Evolutionary conservation across 1,140 invertebrate species (phyloP).

Genomic region (Anadara kagoshimensis): DNA sequence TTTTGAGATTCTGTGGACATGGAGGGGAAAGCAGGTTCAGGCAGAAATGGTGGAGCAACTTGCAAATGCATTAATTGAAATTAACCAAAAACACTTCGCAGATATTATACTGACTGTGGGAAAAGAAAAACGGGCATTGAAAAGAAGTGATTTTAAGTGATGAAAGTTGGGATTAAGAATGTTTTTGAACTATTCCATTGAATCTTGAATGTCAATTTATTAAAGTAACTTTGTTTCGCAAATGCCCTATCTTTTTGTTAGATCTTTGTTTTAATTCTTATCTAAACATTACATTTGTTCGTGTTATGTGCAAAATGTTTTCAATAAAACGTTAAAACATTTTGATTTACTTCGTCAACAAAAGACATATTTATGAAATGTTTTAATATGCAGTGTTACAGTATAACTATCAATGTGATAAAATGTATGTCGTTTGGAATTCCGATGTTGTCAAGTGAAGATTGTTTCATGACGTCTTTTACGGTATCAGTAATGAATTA

Average conservation of each 20-base stretch:
- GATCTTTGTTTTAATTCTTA: not conserved
- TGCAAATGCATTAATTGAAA: constrained; percentile 38
- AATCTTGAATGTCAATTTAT: not conserved
- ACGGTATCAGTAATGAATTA: too few species aligned
- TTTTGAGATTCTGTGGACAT: constrained; percentile 52
- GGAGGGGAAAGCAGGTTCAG: constrained; percentile 42
- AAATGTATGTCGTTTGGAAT: too few species aligned
- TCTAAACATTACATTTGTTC: not conserved
- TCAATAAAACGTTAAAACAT: too few species aligned
- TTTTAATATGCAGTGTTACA: too few species aligned
- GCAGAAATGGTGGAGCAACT: constrained; percentile 37
- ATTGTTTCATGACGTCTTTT: too few species aligned
- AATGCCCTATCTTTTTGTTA: not conserved
- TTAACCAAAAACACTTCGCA: constrained; percentile 31
- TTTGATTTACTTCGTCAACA: too few species aligned
- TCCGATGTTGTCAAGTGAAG: too few species aligned
- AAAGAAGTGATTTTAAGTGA: constrained; percentile 25
- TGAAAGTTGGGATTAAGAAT: not conserved
- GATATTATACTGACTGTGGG: constrained; percentile 44
- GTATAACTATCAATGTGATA: too few species aligned
- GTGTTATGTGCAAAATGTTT: not conserved
- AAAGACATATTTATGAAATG: too few species aligned
- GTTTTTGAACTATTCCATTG: not conserved
- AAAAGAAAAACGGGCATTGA: constrained; percentile 40
- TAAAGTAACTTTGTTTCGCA: not conserved